Evolutionary conservation across 1,140 invertebrate genomes (phyloP).

Genomic region (Cherax destructor): DNA sequence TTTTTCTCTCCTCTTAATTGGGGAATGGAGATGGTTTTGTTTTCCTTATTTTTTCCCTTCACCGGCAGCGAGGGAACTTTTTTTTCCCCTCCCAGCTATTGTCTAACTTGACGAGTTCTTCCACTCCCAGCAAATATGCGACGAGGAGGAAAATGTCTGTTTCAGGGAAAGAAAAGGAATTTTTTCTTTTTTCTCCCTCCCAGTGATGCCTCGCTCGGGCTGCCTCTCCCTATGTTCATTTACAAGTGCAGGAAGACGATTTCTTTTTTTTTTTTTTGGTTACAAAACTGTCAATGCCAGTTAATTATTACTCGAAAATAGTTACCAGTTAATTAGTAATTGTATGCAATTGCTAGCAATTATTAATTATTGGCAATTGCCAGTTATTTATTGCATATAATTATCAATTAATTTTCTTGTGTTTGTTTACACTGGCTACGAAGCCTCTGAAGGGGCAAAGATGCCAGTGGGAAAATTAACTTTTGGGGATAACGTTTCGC

Average conservation of each 20-base stretch:
- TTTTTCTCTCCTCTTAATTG: constrained; percentile 51
- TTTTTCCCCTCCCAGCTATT: neutral
- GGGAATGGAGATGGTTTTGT: constrained; percentile 50
- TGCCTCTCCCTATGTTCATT: constrained; percentile 9
- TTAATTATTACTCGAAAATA: constrained; percentile 23
- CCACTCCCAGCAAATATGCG: constrained; percentile 14
- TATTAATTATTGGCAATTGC: no score
- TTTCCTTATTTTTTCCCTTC: constrained; percentile 17
- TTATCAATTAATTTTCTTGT: no score
- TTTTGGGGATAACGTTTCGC: no score
- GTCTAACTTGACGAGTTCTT: constrained; percentile 21
- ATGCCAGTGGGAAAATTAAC: no score
- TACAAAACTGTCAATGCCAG: neutral
- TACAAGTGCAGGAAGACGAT: neutral
- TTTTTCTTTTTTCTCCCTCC: neutral
- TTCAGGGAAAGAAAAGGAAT: neutral
- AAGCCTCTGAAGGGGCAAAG: no score
- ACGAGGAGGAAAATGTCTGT: neutral
- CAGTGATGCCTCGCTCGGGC: neutral
- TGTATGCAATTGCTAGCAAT: no score
- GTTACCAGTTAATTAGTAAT: neutral
- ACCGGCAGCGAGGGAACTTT: constrained; percentile 23
- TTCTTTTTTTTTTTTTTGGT: neutral
- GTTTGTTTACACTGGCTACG: no score
- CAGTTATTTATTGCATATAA: no score